phyloP scores from a whole-genome alignment of 1,140 invertebrate genomes.

The Episyrphus balteatus region DNA sequence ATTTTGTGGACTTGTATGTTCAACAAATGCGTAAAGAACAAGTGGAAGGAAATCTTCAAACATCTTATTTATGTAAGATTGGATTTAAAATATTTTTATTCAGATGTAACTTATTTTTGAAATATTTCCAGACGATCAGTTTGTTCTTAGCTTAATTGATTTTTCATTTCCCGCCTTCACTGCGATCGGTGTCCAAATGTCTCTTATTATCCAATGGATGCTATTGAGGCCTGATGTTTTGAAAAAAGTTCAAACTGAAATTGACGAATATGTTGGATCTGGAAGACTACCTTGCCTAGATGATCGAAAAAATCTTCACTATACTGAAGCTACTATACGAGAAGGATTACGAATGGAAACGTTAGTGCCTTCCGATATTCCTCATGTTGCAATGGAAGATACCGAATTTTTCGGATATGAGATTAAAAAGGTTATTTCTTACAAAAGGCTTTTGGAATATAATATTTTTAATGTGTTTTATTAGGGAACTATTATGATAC shows the following conservation, averaged over 20 bases:
- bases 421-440: constrained; percentile 40
- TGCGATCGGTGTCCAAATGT: constrained; percentile 38
- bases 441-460: too few relatives aligned
- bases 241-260: constrained; percentile 51
- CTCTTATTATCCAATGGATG: constrained; percentile 49
- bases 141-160: constrained; percentile 43
- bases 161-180: constrained; percentile 46
- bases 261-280: constrained; percentile 55
- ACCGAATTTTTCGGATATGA: constrained; percentile 40
- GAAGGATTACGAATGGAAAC: constrained; percentile 46
- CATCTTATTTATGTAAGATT: too few relatives aligned
- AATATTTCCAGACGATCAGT: constrained; percentile 31
- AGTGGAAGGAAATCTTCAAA: not conserved
- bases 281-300: constrained; percentile 47
- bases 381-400: constrained; percentile 37
- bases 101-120: too few relatives aligned
- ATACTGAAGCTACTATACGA: constrained; percentile 47
- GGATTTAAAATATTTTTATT: too few relatives aligned
- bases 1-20: constrained; percentile 43
- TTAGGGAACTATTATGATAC: constrained; percentile 39
- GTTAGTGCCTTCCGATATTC: constrained; percentile 43
- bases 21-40: constrained; percentile 38
- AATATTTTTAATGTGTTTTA: not conserved
- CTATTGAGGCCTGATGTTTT: constrained; percentile 52
- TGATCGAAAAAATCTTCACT: constrained; percentile 48